Percentiles rank a stretch among this genome's conserved stretches.
These are phyloP conservation scores for Nibea albiflora DNA, from an alignment of 2,113 vertebrate species.

Conservation along the genomic window DNA sequence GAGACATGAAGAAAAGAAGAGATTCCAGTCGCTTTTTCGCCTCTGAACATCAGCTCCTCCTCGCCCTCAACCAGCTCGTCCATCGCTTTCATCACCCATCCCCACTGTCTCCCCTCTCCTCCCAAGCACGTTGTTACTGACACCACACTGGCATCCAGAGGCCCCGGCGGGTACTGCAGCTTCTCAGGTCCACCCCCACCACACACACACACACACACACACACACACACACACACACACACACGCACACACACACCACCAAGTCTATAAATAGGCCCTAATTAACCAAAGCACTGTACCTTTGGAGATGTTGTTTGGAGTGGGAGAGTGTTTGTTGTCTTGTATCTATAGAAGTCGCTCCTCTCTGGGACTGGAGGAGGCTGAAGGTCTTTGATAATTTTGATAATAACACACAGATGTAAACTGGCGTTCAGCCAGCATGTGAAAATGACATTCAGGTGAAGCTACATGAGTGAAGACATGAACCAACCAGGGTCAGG, in stretches of 20 bases:
- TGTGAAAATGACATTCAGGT: background rate
- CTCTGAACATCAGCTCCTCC: slow-evolving; percentile 62
- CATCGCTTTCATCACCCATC: slow-evolving; percentile 58
- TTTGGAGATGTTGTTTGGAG: slow-evolving; percentile 65
- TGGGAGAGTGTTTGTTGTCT: slow-evolving; percentile 55
- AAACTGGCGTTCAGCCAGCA: slow-evolving; percentile 4
- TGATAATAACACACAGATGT: slow-evolving; percentile 20
- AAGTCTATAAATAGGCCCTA: slow-evolving; percentile 64
- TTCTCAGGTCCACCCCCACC: background rate
- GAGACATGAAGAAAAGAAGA: slow-evolving; percentile 60
- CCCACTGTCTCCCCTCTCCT: background rate
- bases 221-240: too few species aligned
- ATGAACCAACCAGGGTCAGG: background rate
- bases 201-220: too few species aligned
- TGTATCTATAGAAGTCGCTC: slow-evolving; percentile 55
- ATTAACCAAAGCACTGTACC: slow-evolving; percentile 61
- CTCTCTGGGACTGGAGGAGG: slow-evolving; percentile 39
- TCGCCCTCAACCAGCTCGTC: slow-evolving; percentile 45
- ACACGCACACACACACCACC: background rate
- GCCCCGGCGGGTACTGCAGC: slow-evolving; percentile 31
- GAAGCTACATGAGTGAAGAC: background rate
- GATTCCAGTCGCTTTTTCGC: slow-evolving; percentile 47
- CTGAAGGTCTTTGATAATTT: slow-evolving; percentile 33
- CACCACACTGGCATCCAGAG: slow-evolving; percentile 84
- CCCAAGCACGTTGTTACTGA: slow-evolving; percentile 54